Evolutionary conservation across 2,888 invertebrate species (phyloP).

Genomic region (Tubulanus polymorphus): DNA sequence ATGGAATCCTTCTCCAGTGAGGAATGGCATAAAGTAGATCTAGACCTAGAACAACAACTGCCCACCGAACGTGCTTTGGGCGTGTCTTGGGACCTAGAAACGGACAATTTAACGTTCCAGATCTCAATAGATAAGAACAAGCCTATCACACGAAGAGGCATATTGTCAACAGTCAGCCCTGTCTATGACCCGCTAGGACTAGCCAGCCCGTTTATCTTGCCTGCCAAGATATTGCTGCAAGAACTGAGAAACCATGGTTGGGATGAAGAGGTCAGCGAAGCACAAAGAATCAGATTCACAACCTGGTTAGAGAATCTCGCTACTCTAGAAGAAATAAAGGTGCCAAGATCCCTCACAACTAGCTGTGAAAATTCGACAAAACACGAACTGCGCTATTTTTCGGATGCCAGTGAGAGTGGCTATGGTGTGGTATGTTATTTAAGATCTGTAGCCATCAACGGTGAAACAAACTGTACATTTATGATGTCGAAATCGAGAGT

Average conservation of each 20-base stretch:
- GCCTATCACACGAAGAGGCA: constrained; percentile 5
- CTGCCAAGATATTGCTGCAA: constrained; percentile 7
- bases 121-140: constrained; percentile 8
- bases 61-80: background rate
- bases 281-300: background rate
- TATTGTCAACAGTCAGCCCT: background rate
- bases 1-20: constrained; percentile 5
- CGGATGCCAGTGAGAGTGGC: too few relatives aligned
- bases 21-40: background rate
- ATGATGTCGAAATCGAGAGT: constrained; percentile 6
- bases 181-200: constrained; percentile 3
- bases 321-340: background rate
- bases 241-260: background rate
- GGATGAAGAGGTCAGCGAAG: background rate
- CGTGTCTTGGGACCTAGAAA: constrained; percentile 17
- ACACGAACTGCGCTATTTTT: too few relatives aligned
- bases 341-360: background rate
- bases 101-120: constrained; percentile 18
- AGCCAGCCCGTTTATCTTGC: too few relatives aligned
- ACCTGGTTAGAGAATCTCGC: background rate
- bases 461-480: too few relatives aligned
- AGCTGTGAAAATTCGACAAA: too few relatives aligned
- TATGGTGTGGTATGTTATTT: too few relatives aligned
- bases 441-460: too few relatives aligned
- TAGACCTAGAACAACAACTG: background rate